Conservation (phyloP, 2,888 invertebrate species). For the Cryptus armator region DNA sequence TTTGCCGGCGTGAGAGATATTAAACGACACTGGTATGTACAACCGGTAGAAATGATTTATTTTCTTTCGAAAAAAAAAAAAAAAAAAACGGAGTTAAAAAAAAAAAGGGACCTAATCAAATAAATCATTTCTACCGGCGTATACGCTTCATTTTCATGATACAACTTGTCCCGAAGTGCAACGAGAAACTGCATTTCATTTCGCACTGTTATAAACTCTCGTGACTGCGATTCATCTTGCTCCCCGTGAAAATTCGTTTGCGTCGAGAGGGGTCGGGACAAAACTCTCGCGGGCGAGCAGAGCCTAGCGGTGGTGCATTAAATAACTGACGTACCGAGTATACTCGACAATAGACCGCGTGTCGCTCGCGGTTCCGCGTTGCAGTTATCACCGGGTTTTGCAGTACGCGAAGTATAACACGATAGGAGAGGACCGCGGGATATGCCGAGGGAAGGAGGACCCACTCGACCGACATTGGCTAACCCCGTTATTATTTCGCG, state of each 20-base stretch:
- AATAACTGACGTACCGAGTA: slow-evolving; percentile 46
- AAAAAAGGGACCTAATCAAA: background rate
- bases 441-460: slow-evolving; percentile 3
- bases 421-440: slow-evolving; percentile 25
- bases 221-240: slow-evolving; percentile 61
- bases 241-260: slow-evolving; percentile 50
- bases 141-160: slow-evolving; percentile 49
- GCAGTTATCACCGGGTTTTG: slow-evolving; percentile 15
- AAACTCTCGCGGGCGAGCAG: background rate
- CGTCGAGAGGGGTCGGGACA: slow-evolving; percentile 31
- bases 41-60: background rate
- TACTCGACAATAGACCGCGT: slow-evolving; percentile 33
- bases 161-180: slow-evolving; percentile 22
- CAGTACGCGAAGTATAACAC: slow-evolving; percentile 41
- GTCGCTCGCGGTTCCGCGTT: slow-evolving; percentile 39
- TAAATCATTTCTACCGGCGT: slow-evolving; percentile 3
- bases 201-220: slow-evolving; percentile 32
- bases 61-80: background rate
- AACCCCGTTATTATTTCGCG: slow-evolving; percentile 83
- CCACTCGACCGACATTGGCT: slow-evolving; percentile 77
- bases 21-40: background rate
- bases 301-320: slow-evolving; percentile 5
- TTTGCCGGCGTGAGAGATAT: slow-evolving; percentile 19
- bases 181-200: slow-evolving; percentile 8
- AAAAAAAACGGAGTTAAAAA: background rate